Evolutionary conservation across 1,140 invertebrate species (phyloP).

Genomic region (Bombus soroeensis): DNA sequence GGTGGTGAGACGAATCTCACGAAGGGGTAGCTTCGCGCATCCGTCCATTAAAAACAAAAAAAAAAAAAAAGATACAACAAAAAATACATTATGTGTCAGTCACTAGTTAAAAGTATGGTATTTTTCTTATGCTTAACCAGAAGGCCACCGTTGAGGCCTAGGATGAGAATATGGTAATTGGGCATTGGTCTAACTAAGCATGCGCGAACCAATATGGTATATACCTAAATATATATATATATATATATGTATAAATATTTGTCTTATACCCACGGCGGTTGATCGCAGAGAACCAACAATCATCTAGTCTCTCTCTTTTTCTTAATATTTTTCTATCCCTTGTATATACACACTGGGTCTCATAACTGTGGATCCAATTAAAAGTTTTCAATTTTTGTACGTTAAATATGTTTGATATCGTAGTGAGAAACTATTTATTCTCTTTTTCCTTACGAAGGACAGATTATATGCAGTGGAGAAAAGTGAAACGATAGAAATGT

Average conservation of each 20-base stretch:
- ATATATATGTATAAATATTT: slow-evolving; percentile 52
- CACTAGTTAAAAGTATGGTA: slow-evolving; percentile 78
- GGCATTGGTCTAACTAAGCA: slow-evolving; percentile 76
- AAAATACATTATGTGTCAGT: slow-evolving; percentile 71
- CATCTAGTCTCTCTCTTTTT: not conserved
- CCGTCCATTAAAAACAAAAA: slow-evolving; percentile 36
- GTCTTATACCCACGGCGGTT: slow-evolving; percentile 58
- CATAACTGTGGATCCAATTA: not conserved
- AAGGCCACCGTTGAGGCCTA: slow-evolving; percentile 93
- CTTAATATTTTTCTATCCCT: not conserved
- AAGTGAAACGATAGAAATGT: not conserved
- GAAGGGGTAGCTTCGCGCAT: slow-evolving; percentile 60
- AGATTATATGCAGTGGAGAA: not conserved
- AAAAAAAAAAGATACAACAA: too few species aligned
- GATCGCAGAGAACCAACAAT: slow-evolving; percentile 69
- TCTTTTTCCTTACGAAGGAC: too few species aligned
- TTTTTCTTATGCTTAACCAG: slow-evolving; percentile 84
- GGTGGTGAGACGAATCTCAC: slow-evolving; percentile 21
- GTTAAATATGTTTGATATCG: not conserved
- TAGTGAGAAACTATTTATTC: not conserved
- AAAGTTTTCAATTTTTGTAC: not conserved
- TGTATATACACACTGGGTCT: not conserved
- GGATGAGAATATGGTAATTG: slow-evolving; percentile 95
- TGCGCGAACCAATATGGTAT: slow-evolving; percentile 61
- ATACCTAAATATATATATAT: slow-evolving; percentile 44